Conservation (phyloP, 37 sponge, comb jelly and placozoan species). For the Dysidea cf. avara region DNA sequence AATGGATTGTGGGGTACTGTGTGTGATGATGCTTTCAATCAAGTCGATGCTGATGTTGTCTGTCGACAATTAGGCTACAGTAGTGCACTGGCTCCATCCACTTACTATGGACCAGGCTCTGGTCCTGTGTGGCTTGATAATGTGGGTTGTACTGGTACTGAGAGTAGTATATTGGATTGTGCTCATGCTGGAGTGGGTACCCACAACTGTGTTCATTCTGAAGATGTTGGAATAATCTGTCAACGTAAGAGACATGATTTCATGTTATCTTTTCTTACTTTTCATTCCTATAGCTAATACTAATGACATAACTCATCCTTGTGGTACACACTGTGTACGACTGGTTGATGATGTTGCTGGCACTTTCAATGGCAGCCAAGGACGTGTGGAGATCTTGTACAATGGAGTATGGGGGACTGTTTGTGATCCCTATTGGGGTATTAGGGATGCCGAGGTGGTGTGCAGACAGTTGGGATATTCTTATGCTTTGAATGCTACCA, state of each 20-base stretch:
- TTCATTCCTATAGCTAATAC: not conserved
- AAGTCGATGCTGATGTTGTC: too few relatives aligned
- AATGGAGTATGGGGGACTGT: slow-evolving; percentile 21
- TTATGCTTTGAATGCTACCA: slow-evolving; percentile 5
- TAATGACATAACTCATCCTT: too few relatives aligned
- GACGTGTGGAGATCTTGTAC: slow-evolving; percentile 8
- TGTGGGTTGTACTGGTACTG: too few relatives aligned
- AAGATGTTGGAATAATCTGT: not conserved
- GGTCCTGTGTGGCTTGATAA: too few relatives aligned
- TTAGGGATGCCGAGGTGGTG: slow-evolving; percentile 33
- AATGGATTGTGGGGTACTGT: too few relatives aligned
- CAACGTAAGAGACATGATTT: too few relatives aligned
- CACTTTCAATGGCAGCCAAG: not conserved
- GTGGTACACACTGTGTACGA: slow-evolving; percentile 9
- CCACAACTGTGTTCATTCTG: too few relatives aligned
- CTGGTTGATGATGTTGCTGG: slow-evolving; percentile 10
- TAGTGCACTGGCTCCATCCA: too few relatives aligned
- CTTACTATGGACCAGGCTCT: too few relatives aligned
- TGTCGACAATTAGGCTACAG: too few relatives aligned
- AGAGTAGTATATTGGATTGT: too few relatives aligned
- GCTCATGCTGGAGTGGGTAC: too few relatives aligned
- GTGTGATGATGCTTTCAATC: not conserved
- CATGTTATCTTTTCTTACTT: not conserved
- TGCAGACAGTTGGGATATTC: slow-evolving; percentile 35
- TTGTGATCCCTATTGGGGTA: slow-evolving; percentile 45